Conservation (phyloP, 2,113 vertebrate species). For the Gopherus evgoodei region DNA sequence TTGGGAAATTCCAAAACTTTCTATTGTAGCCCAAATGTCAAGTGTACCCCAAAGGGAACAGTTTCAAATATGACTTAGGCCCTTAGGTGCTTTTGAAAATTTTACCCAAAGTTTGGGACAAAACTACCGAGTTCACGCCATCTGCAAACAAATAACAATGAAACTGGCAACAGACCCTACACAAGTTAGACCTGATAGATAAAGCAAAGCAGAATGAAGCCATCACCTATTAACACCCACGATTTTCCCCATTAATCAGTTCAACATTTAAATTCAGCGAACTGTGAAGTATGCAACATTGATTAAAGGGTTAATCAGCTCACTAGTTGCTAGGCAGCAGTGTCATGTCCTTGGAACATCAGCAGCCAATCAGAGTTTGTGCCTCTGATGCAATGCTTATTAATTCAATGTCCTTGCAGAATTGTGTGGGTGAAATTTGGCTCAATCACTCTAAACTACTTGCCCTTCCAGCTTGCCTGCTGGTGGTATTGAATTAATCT, state of each 20-base stretch:
- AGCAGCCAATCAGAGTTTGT: slow-evolving; percentile 58
- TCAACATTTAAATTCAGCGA: slow-evolving; percentile 69
- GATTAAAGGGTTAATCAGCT: slow-evolving; percentile 53
- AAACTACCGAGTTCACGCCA: background rate
- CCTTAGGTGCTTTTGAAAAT: background rate
- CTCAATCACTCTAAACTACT: slow-evolving; percentile 51
- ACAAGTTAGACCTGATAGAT: background rate
- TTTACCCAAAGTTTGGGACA: background rate
- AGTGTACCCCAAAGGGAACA: background rate
- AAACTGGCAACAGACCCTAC: background rate
- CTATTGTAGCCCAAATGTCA: background rate
- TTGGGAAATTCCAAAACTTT: background rate
- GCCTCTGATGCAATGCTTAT: slow-evolving; percentile 29
- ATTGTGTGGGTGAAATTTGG: slow-evolving; percentile 40
- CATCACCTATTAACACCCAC: slow-evolving; percentile 60
- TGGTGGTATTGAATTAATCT: slow-evolving; percentile 4
- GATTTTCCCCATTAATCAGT: slow-evolving; percentile 53
- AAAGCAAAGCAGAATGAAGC: slow-evolving; percentile 65
- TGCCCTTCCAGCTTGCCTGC: slow-evolving; percentile 43
- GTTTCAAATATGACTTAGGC: background rate
- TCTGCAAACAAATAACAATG: slow-evolving; percentile 28
- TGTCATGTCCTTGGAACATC: slow-evolving; percentile 48
- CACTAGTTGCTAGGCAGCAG: slow-evolving; percentile 47
- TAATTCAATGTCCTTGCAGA: slow-evolving; percentile 54
- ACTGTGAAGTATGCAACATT: slow-evolving; percentile 48